Percentiles rank a stretch among this genome's conserved stretches.
Evolutionary conservation across 2,888 invertebrate species (phyloP).

Genomic region (Plebejus melissa): DNA sequence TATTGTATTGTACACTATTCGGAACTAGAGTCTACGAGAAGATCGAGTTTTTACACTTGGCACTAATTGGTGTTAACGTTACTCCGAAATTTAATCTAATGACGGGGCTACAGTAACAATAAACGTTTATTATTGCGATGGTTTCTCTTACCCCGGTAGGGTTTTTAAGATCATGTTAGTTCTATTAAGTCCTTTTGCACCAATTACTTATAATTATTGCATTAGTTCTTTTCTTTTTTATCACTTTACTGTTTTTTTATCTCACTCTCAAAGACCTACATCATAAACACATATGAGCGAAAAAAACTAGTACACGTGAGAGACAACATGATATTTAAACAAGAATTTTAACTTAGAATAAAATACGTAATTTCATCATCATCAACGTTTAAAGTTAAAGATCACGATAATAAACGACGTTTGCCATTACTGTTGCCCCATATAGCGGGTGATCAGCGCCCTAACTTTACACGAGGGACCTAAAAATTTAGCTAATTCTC

Average conservation of each 20-base stretch:
- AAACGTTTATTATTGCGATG: background rate
- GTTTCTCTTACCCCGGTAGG: background rate
- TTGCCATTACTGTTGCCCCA: background rate
- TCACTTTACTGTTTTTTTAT: too few species aligned
- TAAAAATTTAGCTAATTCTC: background rate
- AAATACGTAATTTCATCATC: background rate
- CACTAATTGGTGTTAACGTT: constrained; percentile 60
- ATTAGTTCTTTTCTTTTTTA: too few species aligned
- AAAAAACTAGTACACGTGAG: too few species aligned
- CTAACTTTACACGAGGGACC: background rate
- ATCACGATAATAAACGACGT: background rate
- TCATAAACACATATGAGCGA: too few species aligned
- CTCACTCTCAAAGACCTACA: too few species aligned
- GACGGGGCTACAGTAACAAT: background rate
- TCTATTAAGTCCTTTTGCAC: too few species aligned
- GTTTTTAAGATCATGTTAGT: too few species aligned
- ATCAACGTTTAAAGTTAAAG: background rate
- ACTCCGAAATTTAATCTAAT: constrained; percentile 28
- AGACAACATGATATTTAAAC: too few species aligned
- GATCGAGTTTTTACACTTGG: constrained; percentile 44
- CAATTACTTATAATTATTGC: too few species aligned
- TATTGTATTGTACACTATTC: constrained; percentile 5
- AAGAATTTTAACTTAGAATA: too few species aligned
- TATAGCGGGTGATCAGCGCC: background rate
- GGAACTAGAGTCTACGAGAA: background rate